Evolutionary conservation across 2,888 invertebrate species (phyloP).

Genomic region (Hirtodrosophila alboralis): DNA sequence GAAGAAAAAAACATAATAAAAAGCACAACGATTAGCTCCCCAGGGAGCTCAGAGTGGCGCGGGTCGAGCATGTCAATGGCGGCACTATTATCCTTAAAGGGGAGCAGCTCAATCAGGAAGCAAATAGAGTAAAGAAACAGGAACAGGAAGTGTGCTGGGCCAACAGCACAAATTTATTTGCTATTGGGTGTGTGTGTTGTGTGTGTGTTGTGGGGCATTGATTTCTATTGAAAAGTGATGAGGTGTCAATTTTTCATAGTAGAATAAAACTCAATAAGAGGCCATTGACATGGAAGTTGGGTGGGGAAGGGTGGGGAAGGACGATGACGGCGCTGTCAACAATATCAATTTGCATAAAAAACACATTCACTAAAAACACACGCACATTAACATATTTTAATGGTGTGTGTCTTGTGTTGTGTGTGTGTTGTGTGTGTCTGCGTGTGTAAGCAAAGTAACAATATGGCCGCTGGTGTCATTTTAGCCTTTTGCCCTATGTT

Average conservation of each 20-base stretch:
- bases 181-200: conserved; percentile 7
- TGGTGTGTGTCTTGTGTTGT: conserved; percentile 33
- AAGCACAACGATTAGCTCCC: conserved; percentile 42
- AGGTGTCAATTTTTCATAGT: conserved; percentile 75
- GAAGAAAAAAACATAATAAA: conserved; percentile 11
- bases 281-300: too few species aligned
- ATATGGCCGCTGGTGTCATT: conserved; percentile 76
- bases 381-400: conserved; percentile 57
- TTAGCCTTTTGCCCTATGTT: conserved; percentile 62
- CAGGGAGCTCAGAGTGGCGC: conserved; percentile 1
- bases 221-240: conserved; percentile 75
- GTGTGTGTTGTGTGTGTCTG: conserved; percentile 14
- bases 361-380: conserved; percentile 62
- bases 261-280: conserved; percentile 45
- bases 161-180: conserved; percentile 19
- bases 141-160: conserved; percentile 8
- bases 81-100: conserved; percentile 38
- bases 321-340: conserved; percentile 28
- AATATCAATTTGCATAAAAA: conserved; percentile 72
- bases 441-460: conserved; percentile 47
- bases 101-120: conserved; percentile 42
- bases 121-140: conserved; percentile 13
- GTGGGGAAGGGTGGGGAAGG: background rate
- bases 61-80: conserved; percentile 35
- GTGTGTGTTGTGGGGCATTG: conserved; percentile 45